Conservation (phyloP, 2,797 vertebrate species). For the Propithecus perrieri region DNA sequence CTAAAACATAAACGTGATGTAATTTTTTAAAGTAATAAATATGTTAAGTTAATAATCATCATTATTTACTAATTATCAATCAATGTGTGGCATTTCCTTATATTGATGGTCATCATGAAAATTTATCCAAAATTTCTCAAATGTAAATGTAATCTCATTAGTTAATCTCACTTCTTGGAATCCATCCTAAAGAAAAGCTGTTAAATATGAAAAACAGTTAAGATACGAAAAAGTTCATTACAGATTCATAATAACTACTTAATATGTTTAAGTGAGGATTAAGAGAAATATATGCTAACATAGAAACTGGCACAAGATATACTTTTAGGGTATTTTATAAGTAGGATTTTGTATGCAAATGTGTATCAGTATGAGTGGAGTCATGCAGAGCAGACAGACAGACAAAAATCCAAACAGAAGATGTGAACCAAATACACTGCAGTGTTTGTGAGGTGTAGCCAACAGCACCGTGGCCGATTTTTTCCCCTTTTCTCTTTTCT, state of each 20-base stretch:
- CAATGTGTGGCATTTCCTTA: neutral
- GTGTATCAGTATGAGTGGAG: no score
- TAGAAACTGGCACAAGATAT: neutral
- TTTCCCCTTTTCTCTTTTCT: no score
- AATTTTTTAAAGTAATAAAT: neutral
- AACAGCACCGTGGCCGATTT: neutral
- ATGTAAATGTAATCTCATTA: neutral
- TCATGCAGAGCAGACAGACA: neutral
- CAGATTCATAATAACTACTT: neutral
- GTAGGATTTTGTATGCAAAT: neutral
- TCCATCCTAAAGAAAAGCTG: neutral
- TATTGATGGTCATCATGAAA: neutral
- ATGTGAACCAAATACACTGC: neutral
- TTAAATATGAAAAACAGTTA: neutral
- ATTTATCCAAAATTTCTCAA: neutral
- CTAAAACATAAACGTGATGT: neutral
- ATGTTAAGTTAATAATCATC: neutral
- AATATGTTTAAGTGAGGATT: neutral
- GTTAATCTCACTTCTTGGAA: neutral
- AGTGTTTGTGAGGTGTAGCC: fast-evolving
- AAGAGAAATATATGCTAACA: neutral
- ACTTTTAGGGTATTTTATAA: neutral
- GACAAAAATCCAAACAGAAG: neutral
- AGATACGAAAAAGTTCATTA: neutral
- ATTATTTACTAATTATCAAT: neutral